A percentile compares a stretch with the other conserved stretches of the same genome.
Conservation (phyloP, 2,888 invertebrate genomes). For the Eristalis intricaria region DNA sequence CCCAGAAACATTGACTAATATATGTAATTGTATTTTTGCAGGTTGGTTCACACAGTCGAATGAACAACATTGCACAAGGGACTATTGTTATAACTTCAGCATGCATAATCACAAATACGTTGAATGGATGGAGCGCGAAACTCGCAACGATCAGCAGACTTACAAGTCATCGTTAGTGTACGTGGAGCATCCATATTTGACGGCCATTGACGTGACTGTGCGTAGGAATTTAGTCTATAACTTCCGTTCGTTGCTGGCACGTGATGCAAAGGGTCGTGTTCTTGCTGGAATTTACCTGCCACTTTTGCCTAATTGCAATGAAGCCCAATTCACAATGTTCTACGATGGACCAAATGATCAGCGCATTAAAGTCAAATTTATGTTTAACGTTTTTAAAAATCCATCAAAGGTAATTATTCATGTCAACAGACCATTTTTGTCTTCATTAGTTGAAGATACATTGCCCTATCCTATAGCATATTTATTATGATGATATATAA, state of each 20-base stretch:
- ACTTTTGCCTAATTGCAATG: conserved; percentile 84
- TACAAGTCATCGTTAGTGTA: conserved; percentile 89
- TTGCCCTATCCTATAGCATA: neutral
- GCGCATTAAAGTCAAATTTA: conserved; percentile 88
- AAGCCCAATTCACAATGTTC: conserved; percentile 89
- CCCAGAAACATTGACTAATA: neutral
- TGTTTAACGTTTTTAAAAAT: conserved; percentile 86
- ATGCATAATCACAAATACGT: conserved; percentile 88
- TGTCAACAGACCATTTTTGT: no score
- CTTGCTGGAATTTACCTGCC: conserved; percentile 94
- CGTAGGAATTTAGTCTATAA: conserved; percentile 94
- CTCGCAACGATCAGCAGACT: conserved; percentile 85
- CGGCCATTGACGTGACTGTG: conserved; percentile 92
- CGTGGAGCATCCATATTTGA: conserved; percentile 89
- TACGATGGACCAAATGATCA: conserved; percentile 85
- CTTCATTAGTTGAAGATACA: neutral
- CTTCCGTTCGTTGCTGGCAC: conserved; percentile 88
- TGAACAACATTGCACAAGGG: conserved; percentile 88
- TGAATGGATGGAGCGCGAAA: conserved; percentile 92
- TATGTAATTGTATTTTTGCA: conserved; percentile 47
- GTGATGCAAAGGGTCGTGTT: conserved; percentile 92
- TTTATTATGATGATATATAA: neutral
- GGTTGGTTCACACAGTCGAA: conserved; percentile 94
- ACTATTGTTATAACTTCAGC: conserved; percentile 91
- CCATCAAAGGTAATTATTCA: conserved; percentile 82